Evolutionary conservation across 2,113 vertebrate species (phyloP), one percentile per base, ranked within the genome.

Genomic region (Sapajus apella): DNA sequence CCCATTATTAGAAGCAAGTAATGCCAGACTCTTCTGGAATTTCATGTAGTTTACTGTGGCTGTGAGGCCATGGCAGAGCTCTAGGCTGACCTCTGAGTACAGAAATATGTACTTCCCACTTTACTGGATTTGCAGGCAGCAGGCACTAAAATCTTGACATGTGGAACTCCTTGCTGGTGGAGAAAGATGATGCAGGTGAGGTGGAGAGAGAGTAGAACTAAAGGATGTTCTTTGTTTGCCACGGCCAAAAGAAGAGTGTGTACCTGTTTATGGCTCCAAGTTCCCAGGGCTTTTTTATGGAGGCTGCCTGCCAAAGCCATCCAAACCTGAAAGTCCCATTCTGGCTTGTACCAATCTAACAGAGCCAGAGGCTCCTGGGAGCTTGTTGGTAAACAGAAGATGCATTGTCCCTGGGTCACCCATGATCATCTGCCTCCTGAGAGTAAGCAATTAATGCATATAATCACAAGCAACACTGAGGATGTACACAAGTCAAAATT

Each of bases 341-440:
- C 79, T 70, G 75, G 30, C 45, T 40, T 73, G 37, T 70, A 37
- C n/a, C 73, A 37, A 16, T 43, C 23, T 45, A 58, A 93, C 50
- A 40, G 4, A 73, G 18, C 68, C 90, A 43, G 90, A 70, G 72
- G 25, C 55, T 89, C 43, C 16, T 4, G 27, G 76, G 16, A 77
- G n/a, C 83, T 81, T 18, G 73, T 87, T 58, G 16, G n/a, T 40
- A 85, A 76, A 68, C 20, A 40, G 50, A 92, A 79, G 43, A 84
- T 47, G 43, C 70, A 40, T 43, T 87, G 90, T 96, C 79, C 23
- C 83, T 72, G 11, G 27, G 75, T 81, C 47, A 43, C 61, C 79
- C 96, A 96, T 79, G 56, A 94, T 95, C 35, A 25, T 87, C 64
- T 93, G 83, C 92, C 70, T 81, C 56, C 84, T 96, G 76, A n/a